A percentile compares a stretch with the other conserved stretches of the same genome.
phyloP scores from a whole-genome alignment of 2,888 invertebrate genomes.

The Euzophera pinguis region DNA sequence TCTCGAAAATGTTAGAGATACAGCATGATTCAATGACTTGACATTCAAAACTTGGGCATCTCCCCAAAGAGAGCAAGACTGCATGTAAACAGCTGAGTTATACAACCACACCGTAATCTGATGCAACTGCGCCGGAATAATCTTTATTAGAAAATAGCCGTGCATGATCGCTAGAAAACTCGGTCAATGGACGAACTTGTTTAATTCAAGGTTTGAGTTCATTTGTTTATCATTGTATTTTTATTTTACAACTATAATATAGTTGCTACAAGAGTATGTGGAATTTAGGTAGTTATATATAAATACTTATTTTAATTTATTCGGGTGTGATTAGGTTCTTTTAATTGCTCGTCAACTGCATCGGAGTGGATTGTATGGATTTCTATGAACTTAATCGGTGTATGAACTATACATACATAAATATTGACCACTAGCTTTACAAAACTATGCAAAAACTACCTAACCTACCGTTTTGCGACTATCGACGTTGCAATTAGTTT shows the following conservation, averaged over 20 bases:
- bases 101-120: conserved; percentile 2
- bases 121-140: conserved; percentile 7
- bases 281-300: too few relatives aligned
- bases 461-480: too few relatives aligned
- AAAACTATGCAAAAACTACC: too few relatives aligned
- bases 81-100: conserved; percentile 5
- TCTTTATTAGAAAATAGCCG: conserved; percentile 5
- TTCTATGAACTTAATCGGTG: too few relatives aligned
- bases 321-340: too few relatives aligned
- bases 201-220: not conserved
- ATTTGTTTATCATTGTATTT: not conserved
- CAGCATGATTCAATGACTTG: not conserved
- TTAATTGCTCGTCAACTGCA: too few relatives aligned
- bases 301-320: too few relatives aligned
- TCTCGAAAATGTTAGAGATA: not conserved
- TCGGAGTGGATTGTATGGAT: too few relatives aligned
- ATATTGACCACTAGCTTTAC: too few relatives aligned
- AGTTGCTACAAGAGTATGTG: not conserved
- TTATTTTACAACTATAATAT: not conserved
- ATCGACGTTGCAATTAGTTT: too few relatives aligned
- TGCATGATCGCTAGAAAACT: conserved; percentile 1
- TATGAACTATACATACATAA: too few relatives aligned
- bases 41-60: conserved; percentile 9
- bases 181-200: conserved; percentile 6
- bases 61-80: conserved; percentile 4